Evolutionary conservation across 1,140 invertebrate genomes (phyloP).

Genomic region (Gryllus bimaculatus): DNA sequence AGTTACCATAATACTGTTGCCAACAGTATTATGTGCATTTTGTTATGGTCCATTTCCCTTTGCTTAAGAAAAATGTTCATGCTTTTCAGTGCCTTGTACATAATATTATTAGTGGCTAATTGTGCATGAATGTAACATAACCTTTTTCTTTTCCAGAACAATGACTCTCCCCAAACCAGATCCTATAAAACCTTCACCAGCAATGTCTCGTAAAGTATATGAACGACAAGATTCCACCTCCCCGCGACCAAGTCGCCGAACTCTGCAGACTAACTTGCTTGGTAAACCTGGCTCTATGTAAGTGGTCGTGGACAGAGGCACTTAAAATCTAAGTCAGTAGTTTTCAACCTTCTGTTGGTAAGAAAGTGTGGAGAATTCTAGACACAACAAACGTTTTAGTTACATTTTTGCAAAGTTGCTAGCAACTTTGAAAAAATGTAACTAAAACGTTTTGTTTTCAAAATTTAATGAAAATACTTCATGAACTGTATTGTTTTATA

Average conservation of each 20-base stretch:
- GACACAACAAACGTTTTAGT: too few relatives aligned
- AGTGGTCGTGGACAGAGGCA: conserved; percentile 22
- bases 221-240: conserved; percentile 31
- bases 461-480: too few relatives aligned
- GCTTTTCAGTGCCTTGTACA: conserved; percentile 7
- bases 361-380: too few relatives aligned
- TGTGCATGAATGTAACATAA: background rate
- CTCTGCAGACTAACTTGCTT: conserved; percentile 25
- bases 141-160: conserved; percentile 8
- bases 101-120: background rate
- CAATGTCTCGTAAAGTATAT: conserved; percentile 25
- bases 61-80: background rate
- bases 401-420: too few relatives aligned
- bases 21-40: background rate
- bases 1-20: too few relatives aligned
- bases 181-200: conserved; percentile 23
- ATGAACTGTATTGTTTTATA: too few relatives aligned
- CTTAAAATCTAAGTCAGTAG: background rate
- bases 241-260: conserved; percentile 27
- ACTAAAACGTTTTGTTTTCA: too few relatives aligned
- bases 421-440: too few relatives aligned
- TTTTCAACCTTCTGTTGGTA: too few relatives aligned
- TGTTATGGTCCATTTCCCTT: background rate
- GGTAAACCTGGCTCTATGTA: conserved; percentile 32
- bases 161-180: background rate